phyloP scores from a whole-genome alignment of 2,797 vertebrate species.

The Paedocypris micromegethes region DNA sequence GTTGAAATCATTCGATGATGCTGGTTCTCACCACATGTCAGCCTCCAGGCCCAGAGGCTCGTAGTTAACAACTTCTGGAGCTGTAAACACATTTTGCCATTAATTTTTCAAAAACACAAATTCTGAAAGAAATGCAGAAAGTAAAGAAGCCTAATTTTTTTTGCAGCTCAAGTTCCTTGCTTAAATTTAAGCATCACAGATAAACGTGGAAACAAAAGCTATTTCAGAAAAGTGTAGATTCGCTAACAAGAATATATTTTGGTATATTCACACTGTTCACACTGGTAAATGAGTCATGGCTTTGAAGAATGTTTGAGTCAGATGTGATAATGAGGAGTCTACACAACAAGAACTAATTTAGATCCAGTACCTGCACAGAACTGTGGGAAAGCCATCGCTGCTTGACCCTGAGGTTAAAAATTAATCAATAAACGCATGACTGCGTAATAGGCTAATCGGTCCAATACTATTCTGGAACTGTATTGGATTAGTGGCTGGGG shows the following conservation, averaged over 20 bases:
- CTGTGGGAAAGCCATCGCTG: slow-evolving; percentile 4
- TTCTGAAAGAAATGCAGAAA: neutral
- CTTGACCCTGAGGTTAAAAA: neutral
- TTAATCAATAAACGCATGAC: slow-evolving; percentile 10
- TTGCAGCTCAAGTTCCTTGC: no score
- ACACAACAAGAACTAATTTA: slow-evolving; percentile 3
- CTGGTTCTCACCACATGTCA: slow-evolving; percentile 92
- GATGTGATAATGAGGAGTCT: slow-evolving; percentile 35
- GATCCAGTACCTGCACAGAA: neutral
- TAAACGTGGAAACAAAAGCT: no score
- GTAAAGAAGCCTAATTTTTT: neutral
- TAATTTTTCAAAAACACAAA: no score
- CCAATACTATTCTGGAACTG: slow-evolving; percentile 9
- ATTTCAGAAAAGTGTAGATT: slow-evolving; percentile 25
- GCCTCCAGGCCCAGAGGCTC: slow-evolving; percentile 94
- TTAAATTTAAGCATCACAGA: no score
- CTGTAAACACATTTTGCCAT: slow-evolving; percentile 58
- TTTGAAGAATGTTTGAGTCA: slow-evolving; percentile 29
- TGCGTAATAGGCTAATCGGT: slow-evolving; percentile 23
- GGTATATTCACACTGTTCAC: slow-evolving; percentile 21
- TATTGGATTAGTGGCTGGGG: slow-evolving; percentile 10
- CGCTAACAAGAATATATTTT: slow-evolving; percentile 1
- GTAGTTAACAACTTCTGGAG: slow-evolving; percentile 98
- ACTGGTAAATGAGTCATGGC: slow-evolving; percentile 42
- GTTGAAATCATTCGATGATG: neutral